Base-by-base conservation (phyloP, 2,113 vertebrate genomes). In the Colaptes auratus region DNA sequence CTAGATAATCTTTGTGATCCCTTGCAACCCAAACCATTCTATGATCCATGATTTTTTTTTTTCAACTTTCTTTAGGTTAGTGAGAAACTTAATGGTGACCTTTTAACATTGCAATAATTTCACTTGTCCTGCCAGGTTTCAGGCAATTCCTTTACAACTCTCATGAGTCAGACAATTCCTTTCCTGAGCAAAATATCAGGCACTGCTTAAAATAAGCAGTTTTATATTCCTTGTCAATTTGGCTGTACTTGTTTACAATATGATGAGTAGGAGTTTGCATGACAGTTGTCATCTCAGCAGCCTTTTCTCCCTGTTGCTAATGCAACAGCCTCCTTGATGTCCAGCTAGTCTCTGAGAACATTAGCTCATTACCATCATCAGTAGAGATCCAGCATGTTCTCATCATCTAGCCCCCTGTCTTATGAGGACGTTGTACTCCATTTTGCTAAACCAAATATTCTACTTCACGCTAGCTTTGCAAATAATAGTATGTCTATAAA, bases 371-470 rank as follows among this genome's bases (percentile, higher is more conserved):
- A 19, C 7, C 58, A 36, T 31, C 36, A 56, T 5, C 53, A 35
- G 13, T 35, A n/a, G n/a, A 73, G 53, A 39, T 17, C 19, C 48
- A 84, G 65, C 21, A 64, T 73, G 67, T 76, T 76, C 39, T 82
- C 23, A 4, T 31, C 69, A 63, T 14, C n/a, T 27, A 30, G 39
- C n/a, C 21, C 70, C 12, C 46, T 60, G 48, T n/a, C 33, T 46
- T 27, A 27, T 1, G 5, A 53, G n/a, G 15, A 36, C 42, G n/a
- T 19, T 25, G 30, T 24, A 28, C 0, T 1, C 9, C 61, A 3
- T 16, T 89, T 30, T 50, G 35, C 63, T 73, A 72, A 85, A 82
- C 30, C 55, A 66, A 31, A 73, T 28, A 72, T 28, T 48, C 12
- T 2, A 2, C 48, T 82, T 77, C 10, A n/a, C n/a, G 39, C 20